A percentile compares a stretch with the other conserved stretches of the same genome.
Evolutionary conservation across 2,888 invertebrate species (phyloP).

Genomic region (Liodrosophila aerea): DNA sequence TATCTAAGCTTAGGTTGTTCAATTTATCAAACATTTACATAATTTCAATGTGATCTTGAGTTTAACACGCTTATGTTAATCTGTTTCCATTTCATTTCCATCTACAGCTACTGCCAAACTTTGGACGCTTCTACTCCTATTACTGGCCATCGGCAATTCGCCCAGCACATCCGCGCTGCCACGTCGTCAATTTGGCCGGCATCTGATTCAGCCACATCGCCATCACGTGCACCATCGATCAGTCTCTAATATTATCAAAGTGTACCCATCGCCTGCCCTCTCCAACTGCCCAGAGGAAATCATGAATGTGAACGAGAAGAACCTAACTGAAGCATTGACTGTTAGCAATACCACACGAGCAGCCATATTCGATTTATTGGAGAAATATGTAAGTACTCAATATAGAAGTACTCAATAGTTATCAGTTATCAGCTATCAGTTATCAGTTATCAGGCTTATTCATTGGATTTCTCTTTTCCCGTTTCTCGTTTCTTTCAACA

Average conservation of each 20-base stretch:
- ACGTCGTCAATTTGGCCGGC: conserved; percentile 38
- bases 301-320: not conserved
- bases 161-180: conserved; percentile 36
- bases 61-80: too few relatives aligned
- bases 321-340: not conserved
- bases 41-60: not conserved
- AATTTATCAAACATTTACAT: not conserved
- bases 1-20: too few relatives aligned
- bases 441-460: too few relatives aligned
- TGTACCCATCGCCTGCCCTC: too few relatives aligned
- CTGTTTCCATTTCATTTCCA: not conserved
- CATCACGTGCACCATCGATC: conserved; percentile 69
- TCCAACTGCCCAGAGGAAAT: not conserved
- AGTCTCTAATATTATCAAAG: conserved; percentile 8
- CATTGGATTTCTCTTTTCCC: too few relatives aligned
- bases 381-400: conserved; percentile 4
- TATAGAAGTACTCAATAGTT: not conserved
- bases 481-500: not conserved
- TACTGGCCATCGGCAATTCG: conserved; percentile 3
- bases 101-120: conserved; percentile 25
- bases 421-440: too few relatives aligned
- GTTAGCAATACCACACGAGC: not conserved
- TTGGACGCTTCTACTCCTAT: conserved; percentile 31
- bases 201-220: conserved; percentile 42
- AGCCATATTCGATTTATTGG: not conserved